Conservation (phyloP, 37 sponge, comb jelly and placozoan genomes). For the Petrosia ficiformis region DNA sequence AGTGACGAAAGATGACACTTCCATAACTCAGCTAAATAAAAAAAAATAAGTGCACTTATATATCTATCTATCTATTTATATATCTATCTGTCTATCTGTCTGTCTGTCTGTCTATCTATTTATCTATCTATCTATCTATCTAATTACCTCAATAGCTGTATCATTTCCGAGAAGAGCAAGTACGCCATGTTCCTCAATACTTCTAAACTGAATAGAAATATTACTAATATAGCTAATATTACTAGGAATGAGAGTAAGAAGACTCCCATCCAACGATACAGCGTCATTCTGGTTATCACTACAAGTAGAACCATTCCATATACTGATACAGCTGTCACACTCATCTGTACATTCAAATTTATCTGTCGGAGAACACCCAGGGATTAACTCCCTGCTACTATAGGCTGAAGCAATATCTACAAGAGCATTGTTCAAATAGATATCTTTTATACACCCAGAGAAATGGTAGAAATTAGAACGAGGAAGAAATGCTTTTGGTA, state of each 20-base stretch:
- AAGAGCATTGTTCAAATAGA: constrained; percentile 16
- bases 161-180: constrained; percentile 12
- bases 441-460: constrained; percentile 36
- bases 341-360: not conserved
- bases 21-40: constrained; percentile 18
- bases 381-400: not conserved
- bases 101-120: too few relatives aligned
- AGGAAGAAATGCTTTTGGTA: not conserved
- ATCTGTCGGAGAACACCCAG: constrained; percentile 39
- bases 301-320: constrained; percentile 49
- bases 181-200: not conserved
- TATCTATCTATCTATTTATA: too few relatives aligned
- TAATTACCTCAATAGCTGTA: constrained; percentile 12
- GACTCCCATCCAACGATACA: not conserved
- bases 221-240: not conserved
- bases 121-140: too few relatives aligned
- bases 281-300: not conserved
- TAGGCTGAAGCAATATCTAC: constrained; percentile 39
- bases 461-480: too few relatives aligned
- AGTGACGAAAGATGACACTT: constrained; percentile 17
- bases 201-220: constrained; percentile 14
- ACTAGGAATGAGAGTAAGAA: not conserved
- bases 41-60: not conserved
- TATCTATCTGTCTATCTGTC: too few relatives aligned
- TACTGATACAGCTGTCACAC: constrained; percentile 26